Percentiles rank a stretch among this genome's conserved stretches.
Conservation (phyloP, 2,797 vertebrate species). For the Coregonus suidteri region DNA sequence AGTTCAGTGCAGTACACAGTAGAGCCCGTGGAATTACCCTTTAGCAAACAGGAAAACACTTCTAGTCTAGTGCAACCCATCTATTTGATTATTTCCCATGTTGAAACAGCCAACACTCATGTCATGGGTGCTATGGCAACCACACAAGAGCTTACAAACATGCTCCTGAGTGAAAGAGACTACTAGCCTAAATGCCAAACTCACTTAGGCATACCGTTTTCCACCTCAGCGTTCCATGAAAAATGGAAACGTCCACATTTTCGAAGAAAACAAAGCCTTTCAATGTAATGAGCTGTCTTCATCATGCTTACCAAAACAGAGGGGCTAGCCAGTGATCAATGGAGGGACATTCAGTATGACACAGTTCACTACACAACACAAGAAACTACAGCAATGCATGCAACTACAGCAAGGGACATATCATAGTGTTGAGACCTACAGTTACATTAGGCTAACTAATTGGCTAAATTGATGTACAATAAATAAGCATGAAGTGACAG, state of each 20-base stretch:
- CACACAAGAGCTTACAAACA: slow-evolving; percentile 59
- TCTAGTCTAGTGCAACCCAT: slow-evolving; percentile 39
- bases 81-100: slow-evolving; percentile 38
- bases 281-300: background rate
- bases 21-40: too few relatives aligned
- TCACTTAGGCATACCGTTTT: too few relatives aligned
- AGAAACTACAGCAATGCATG: background rate
- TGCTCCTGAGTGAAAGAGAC: slow-evolving; percentile 50
- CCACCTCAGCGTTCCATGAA: slow-evolving; percentile 20
- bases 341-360: background rate
- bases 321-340: background rate
- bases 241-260: slow-evolving; percentile 21
- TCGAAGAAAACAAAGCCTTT: slow-evolving; percentile 6
- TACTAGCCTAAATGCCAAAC: slow-evolving; percentile 40
- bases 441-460: too few relatives aligned
- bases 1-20: too few relatives aligned
- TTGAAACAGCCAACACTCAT: slow-evolving; percentile 42
- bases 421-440: too few relatives aligned
- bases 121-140: slow-evolving; percentile 67
- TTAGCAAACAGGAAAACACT: slow-evolving; percentile 25
- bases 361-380: background rate
- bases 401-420: too few relatives aligned
- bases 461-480: too few relatives aligned
- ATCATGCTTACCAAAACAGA: background rate
- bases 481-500: too few relatives aligned